These are phyloP conservation scores for Muntiacus muntjak DNA, from an alignment of 2,113 vertebrate species.

Conservation along the genomic window DNA sequence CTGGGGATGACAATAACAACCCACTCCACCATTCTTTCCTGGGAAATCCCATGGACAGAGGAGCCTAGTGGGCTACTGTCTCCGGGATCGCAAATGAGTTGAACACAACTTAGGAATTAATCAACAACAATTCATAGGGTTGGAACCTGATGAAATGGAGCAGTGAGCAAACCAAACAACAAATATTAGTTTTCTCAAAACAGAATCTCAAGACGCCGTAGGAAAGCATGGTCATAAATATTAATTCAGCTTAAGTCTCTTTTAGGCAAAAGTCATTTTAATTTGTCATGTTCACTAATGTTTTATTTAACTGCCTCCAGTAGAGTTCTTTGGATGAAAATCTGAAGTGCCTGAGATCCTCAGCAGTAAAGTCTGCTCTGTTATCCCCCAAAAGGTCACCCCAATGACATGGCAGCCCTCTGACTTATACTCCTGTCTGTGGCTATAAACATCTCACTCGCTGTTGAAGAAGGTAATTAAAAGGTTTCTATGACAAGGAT, in stretches of 20 bases:
- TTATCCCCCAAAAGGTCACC: fast-evolving
- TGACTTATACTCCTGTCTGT: not conserved
- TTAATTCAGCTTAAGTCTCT: not conserved
- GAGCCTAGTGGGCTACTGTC: not conserved
- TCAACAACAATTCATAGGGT: not conserved
- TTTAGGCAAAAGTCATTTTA: not conserved
- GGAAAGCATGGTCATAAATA: not conserved
- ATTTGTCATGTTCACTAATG: not conserved
- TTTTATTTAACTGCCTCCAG: not conserved
- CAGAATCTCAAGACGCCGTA: not conserved
- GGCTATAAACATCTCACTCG: slow-evolving; percentile 31
- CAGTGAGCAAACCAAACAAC: not conserved
- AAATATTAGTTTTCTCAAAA: not conserved
- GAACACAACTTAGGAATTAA: not conserved
- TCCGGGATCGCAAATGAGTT: not conserved
- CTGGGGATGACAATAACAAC: not conserved
- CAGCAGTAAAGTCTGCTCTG: not conserved
- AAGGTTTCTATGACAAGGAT: slow-evolving; percentile 30
- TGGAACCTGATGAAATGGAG: not conserved
- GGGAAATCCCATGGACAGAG: not conserved
- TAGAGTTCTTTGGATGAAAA: not conserved
- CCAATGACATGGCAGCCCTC: not conserved
- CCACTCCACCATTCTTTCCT: not conserved
- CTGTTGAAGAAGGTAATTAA: slow-evolving; percentile 56
- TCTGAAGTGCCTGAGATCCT: not conserved